Base-by-base conservation (phyloP, 2,797 vertebrate species). In the Pampus argenteus region DNA sequence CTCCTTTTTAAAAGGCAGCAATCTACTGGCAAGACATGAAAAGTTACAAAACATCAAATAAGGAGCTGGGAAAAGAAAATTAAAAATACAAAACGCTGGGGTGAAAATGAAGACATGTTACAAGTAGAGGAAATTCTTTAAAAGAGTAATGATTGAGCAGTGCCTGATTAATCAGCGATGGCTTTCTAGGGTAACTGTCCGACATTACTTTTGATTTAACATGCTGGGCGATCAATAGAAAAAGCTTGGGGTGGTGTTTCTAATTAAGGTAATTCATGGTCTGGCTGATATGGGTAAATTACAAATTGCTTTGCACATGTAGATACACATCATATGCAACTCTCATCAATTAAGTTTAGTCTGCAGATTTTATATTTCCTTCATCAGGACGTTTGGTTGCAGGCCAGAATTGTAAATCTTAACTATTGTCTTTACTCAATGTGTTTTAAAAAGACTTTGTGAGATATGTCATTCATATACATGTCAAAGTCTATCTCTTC, bases 241-340 rank as follows among this genome's bases (percentile, higher is more conserved):
- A 92, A 75, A 68, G 91, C 93, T 93, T 17, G 74, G 76, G 93
- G 93, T 88, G 85, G 55, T 86, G 85, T 94, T 94, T 92, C 89
- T 95, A 93, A 94, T 95, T 93, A 94, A 92, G 91, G 87, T 94
- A 93, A 94, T 94, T 94, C 94, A 93, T 93, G 90, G 90, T 78
- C 52, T 62, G 74, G 66, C 83, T 85, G 34, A 84, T 84, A 83
- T 84, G 79, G 86, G 71, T 84, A 78, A 88, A 90, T 89, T 88
- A 90, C 81, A 89, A 85, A 91, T 78, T 76, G 84, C 79, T 90
- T 77, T 79, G 61, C 77, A 87, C 82, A 79, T 81, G 66, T 76
- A 86, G 67, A 82, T 67, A 81, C 51, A 78, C 74, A 62, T 74
- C 45, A 66, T 68, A 56, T 65, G 56, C 14, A 70, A 59, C 26